Evolutionary conservation across 2,888 invertebrate genomes (phyloP).

Genomic region (Anthophora plumipes): DNA sequence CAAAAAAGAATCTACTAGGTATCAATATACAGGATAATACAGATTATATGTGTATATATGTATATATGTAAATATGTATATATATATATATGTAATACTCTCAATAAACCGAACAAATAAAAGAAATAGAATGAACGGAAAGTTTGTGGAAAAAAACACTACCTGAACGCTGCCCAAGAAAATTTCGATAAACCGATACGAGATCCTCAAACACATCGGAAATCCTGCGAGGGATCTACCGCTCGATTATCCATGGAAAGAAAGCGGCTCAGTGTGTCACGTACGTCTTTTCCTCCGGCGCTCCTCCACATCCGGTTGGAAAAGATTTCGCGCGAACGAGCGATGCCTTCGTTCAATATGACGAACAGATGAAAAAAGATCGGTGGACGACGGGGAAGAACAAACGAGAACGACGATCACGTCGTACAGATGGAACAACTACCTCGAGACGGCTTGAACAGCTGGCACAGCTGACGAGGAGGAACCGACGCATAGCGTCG

Average conservation of each 20-base stretch:
- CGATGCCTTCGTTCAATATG: background rate
- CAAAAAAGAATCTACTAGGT: background rate
- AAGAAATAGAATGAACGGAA: background rate
- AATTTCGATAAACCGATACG: constrained; percentile 62
- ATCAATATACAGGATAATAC: constrained; percentile 1
- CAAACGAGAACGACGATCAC: background rate
- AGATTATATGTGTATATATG: background rate
- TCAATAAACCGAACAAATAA: background rate
- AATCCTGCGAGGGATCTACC: constrained; percentile 19
- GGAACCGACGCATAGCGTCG: constrained; percentile 73
- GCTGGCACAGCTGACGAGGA: constrained; percentile 75
- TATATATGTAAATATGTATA: no score
- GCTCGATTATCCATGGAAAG: constrained; percentile 25
- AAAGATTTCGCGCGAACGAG: background rate
- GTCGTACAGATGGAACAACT: constrained; percentile 45
- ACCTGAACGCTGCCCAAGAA: constrained; percentile 60
- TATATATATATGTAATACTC: no score
- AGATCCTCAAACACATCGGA: constrained; percentile 59
- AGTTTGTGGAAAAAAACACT: constrained; percentile 40
- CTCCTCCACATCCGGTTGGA: constrained; percentile 6
- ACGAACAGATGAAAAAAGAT: background rate
- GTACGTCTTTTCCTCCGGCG: background rate
- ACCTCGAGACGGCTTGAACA: constrained; percentile 76
- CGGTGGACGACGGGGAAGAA: constrained; percentile 22
- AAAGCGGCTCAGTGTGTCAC: background rate